Percentiles rank a stretch among this genome's conserved stretches.
These are phyloP conservation scores for Forbesichthys papilliferus DNA, from an alignment of 2,113 vertebrate species.

Conservation along the genomic window DNA sequence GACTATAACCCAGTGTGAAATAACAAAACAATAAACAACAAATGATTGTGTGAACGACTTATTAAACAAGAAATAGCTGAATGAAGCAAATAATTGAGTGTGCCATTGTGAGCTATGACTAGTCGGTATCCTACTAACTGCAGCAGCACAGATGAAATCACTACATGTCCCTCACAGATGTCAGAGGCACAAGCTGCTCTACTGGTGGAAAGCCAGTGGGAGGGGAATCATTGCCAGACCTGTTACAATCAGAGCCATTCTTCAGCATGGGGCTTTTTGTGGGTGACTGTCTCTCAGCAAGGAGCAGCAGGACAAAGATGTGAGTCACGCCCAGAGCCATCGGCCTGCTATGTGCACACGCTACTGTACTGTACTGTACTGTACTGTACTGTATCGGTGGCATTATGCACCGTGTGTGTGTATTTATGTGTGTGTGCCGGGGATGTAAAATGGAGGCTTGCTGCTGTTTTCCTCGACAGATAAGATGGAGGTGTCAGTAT, in stretches of 20 bases:
- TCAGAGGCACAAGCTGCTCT: neutral
- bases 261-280: constrained; percentile 15
- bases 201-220: constrained; percentile 13
- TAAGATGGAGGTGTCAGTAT: constrained; percentile 33
- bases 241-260: constrained; percentile 19
- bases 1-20: no score
- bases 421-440: neutral
- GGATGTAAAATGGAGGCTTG: constrained; percentile 28
- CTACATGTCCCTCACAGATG: neutral
- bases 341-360: constrained; percentile 8
- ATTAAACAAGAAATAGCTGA: no score
- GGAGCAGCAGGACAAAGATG: constrained; percentile 16
- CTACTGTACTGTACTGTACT: constrained; percentile 22
- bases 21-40: no score
- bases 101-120: no score
- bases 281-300: neutral
- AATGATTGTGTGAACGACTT: no score
- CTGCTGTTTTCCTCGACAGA: constrained; percentile 50
- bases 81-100: no score
- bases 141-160: constrained; percentile 35
- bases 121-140: no score
- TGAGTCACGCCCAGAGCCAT: constrained; percentile 17
- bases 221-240: constrained; percentile 21
- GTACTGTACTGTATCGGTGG: neutral
- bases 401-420: neutral